Evolutionary conservation across 1,140 invertebrate genomes (phyloP), one percentile per base, ranked within the genome.

Genomic region (Mya arenaria): DNA sequence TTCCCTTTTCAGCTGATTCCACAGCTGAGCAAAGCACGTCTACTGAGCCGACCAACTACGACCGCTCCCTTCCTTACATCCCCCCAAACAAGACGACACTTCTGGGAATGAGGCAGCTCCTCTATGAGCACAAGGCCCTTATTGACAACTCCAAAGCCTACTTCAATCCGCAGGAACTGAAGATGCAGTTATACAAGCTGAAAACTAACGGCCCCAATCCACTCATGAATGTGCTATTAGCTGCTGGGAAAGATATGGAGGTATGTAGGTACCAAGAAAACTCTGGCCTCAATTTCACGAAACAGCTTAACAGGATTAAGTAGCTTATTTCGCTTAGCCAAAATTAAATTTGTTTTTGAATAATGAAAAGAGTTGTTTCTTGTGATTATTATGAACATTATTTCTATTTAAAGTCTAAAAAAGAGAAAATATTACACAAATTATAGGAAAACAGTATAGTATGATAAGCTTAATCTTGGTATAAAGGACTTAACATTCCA

Each of bases 71-170:
- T 1, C 84, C 84, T 1, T 74, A 75, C 44, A 60, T 83, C 5
- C 84, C 84, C 3, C 84, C 84, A 6, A 85, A 86, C 39, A 3
- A 19, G 32, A 73, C 56, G 8, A 66, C 74, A 15, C 23, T 82
- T 5, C 44, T 34, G 19, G 77, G 65, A 32, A 72, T 84, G 65
- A 88, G 37, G 48, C 28, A 25, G 17, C 48, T 75, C 39, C 41
- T 88, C 37, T 63, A 65, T 41, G 71, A 82, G 39, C 72, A 83
- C 52, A 66, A 52, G 28, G 75, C 25, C 39, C 75, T 84, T 25
- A 82, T 69, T 36, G 62, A 77, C 69, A 62, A 55, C 15, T 74
- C 84, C 6, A 80, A 68, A n/a, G 17, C 1, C 17, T 79, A 52
- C 5, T 77, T 80, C 30, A 71, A 60, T n/a, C 32, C 65, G 3